phyloP scores from a whole-genome alignment of 2,888 invertebrate species.

The Beris morrisii region DNA sequence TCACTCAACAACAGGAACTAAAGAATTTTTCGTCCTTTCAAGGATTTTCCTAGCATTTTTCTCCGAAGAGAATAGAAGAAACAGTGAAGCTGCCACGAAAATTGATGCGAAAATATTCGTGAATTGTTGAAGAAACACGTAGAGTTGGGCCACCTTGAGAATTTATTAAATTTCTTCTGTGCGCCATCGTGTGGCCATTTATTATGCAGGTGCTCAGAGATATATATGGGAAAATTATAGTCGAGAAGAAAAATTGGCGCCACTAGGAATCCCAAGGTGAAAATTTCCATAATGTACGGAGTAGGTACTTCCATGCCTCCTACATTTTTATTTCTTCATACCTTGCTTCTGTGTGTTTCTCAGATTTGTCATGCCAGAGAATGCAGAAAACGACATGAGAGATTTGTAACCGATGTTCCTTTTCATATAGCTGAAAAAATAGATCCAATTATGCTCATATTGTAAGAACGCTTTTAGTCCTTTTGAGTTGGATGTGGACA shows the following conservation, averaged over 20 bases:
- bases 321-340: too few species aligned
- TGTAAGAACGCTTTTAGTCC: slow-evolving; percentile 1
- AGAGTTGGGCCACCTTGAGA: slow-evolving; percentile 15
- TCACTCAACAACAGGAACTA: neutral
- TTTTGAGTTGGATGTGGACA: neutral
- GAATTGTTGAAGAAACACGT: slow-evolving; percentile 12
- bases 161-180: slow-evolving; percentile 32
- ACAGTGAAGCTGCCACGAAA: slow-evolving; percentile 7
- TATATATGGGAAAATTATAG: slow-evolving; percentile 29
- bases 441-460: neutral
- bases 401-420: slow-evolving; percentile 13
- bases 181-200: slow-evolving; percentile 30
- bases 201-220: slow-evolving; percentile 26
- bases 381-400: slow-evolving; percentile 3
- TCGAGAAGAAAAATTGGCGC: slow-evolving; percentile 25
- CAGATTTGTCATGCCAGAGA: slow-evolving; percentile 11
- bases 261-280: slow-evolving; percentile 27
- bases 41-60: neutral
- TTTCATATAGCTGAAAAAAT: too few species aligned
- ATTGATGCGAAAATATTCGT: slow-evolving; percentile 20
- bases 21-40: neutral
- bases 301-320: too few species aligned
- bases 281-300: slow-evolving; percentile 29
- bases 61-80: slow-evolving; percentile 6
- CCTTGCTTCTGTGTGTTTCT: neutral